Base-by-base conservation (phyloP, 1,140 invertebrate genomes). In the Philotrypesis tridentata region DNA sequence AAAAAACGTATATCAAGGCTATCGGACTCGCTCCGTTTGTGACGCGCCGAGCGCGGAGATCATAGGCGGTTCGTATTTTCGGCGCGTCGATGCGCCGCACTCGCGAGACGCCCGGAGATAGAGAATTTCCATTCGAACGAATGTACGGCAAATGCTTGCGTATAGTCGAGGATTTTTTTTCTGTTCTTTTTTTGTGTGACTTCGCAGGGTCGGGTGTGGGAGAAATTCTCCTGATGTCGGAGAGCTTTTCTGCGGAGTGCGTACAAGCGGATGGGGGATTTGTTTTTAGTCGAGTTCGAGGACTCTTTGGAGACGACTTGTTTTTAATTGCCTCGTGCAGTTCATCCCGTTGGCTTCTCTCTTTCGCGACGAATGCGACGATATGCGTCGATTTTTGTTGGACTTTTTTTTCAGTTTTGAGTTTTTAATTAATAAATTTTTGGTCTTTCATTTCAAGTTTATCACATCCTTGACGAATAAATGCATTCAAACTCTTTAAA, bases 11-110 rank as follows among this genome's bases (percentile, higher is more conserved):
- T 70, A 25, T 55, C 31, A 27, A 21, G 61, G 40, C 55, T 73
- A 63, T 73, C 71, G 70, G 48, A 21, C 37, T 67, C 71, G 60
- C 31, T 17, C 74, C 79, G 60, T 74, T 80, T 80, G 70, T 70
- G 33, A 55, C 68, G n/a, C 31, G 40, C 33, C 29, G 25, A n/a
- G 17, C 43, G 25, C 21, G 40, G n/a, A 27, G n/a, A 8, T 23
- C 31, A 70, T 73, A 80, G n/a, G n/a, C n/a, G n/a, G n/a, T n/a
- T n/a, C n/a, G n/a, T n/a, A n/a, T 33, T 73, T 73, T 65, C 14
- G 55, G 48, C n/a, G 68, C 70, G 70, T 73, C 68, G 55, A 73
- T 63, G 68, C 31, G 12, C 48, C n/a, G n/a, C 17, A 37, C 23
- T n/a, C n/a, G n/a, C n/a, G n/a, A n/a, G n/a, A 21, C 23, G 68